Base-by-base conservation (phyloP, 2,113 vertebrate genomes). In the Edolisoma coerulescens region DNA sequence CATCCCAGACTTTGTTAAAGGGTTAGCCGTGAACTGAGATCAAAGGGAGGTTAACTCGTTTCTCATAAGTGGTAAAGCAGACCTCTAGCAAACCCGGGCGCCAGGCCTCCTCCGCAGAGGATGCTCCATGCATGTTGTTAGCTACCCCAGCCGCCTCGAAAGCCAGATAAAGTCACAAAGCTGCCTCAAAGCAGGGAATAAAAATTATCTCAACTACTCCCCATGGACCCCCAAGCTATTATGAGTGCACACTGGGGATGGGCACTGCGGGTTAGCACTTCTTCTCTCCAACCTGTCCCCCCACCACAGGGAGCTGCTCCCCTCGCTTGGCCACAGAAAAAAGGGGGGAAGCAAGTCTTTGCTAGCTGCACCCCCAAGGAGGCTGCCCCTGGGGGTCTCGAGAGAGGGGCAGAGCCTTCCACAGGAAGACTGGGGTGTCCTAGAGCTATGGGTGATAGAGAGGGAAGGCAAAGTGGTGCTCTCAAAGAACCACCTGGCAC, bases 31-130 rank as follows among this genome's bases (percentile, higher is more conserved):
- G 95, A 96, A 97, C 95, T 4, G 91, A 97, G 97, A 97, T 98
- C 97, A 97, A 97, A 98, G 92, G 91, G 93, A 98, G 96, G 97
- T 97, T 97, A 98, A 97, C 97, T 97, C 41, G 95, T 94, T 96
- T 95, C 97, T 97, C 83, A 0, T 93, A 96, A 96, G 96, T 89
- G 96, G 95, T 92, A 96, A 96, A 96, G 91, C 95, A 96, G 94
- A 96, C 89, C 97, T 94, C 95, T 92, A 94, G 96, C 94, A 96
- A 95, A 91, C 94, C 76, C 6, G 3, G 83, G 94, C 63, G 13
- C 71, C 7, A 10, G 81, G 94, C 70, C 83, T 95, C 61, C 88
- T 97, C 95, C 85, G 0, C 83, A 83, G 96, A 97, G 94, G 94
- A 97, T 91, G 86, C 92, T 87, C 61, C 9, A 16, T 70, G 84